Base-by-base conservation (phyloP, 2,113 vertebrate species). In the Tringa solitaria region DNA sequence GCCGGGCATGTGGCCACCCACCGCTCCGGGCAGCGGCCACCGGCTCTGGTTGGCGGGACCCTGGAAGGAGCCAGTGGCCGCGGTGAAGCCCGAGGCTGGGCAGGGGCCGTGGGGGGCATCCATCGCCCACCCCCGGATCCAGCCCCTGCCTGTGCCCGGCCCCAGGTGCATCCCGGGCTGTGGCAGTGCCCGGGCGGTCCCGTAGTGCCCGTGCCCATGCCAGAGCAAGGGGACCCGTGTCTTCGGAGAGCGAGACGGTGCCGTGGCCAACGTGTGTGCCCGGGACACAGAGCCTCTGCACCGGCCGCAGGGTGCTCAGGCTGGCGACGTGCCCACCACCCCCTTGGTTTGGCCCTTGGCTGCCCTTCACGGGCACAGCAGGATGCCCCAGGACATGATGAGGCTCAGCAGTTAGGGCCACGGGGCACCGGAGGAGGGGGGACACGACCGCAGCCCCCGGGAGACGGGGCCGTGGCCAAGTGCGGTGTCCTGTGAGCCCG, bases 371-470 rank as follows among this genome's bases (percentile, higher is more conserved):
- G 12, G 37, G 9, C 46, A 46, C 5, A 3, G 11, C 28, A 39
- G 45, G 50, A 19, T 4, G 0, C 10, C 51, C 33, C 1, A 1
- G 57, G 33, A 24, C 5, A 8, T 1, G 2, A 16, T 0, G 0
- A 41, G 33, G 46, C 41, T 77, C 35, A 24, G 14, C 2, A 2
- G n/a, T 57, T 63, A 19, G 48, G 26, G 67, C 18, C 3, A 1
- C 5, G 68, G 17, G 28, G 12, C 24, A 35, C 28, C 3, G 1
- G 1, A 26, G 10, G 53, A 10, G 28, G 56, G 46, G 19, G 19
- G 8, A n/a, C n/a, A n/a, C n/a, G 45, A 20, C 21, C 75, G 82
- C 48, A 26, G 22, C 33, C 26, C 33, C 0, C 1, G 35, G 88
- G 30, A 63, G 37, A 21, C 0, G 68, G 13, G 18, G 39, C 20